Evolutionary conservation across 2,113 vertebrate genomes (phyloP).

Genomic region (Eubucco bourcierii): DNA sequence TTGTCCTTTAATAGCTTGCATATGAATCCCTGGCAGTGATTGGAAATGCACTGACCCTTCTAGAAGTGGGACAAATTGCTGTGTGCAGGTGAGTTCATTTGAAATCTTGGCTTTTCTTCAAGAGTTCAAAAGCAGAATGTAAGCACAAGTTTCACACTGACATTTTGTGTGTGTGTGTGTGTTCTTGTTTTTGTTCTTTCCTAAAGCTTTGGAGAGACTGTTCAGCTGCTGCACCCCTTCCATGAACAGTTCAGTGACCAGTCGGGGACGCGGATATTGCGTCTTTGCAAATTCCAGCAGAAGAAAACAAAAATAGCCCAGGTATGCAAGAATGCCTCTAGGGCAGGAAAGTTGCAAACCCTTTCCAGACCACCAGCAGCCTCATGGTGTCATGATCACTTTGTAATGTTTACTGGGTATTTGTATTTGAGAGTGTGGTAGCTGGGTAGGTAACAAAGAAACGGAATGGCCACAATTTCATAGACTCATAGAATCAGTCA

Average conservation of each 20-base stretch:
- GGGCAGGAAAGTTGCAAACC: not conserved
- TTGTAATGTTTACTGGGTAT: not conserved
- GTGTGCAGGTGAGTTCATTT: slow-evolving; percentile 89
- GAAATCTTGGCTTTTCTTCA: not conserved
- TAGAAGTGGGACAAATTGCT: slow-evolving; percentile 95
- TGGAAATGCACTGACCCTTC: slow-evolving; percentile 90
- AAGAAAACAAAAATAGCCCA: slow-evolving; percentile 98
- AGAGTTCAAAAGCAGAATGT: not conserved
- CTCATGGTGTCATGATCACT: not conserved
- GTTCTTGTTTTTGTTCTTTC: not conserved
- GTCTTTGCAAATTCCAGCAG: slow-evolving; percentile 95
- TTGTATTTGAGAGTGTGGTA: not conserved
- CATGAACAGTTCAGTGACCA: slow-evolving; percentile 92
- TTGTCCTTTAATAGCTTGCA: slow-evolving; percentile 83
- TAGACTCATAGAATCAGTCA: no score
- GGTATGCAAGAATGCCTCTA: slow-evolving; percentile 67
- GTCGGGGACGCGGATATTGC: slow-evolving; percentile 88
- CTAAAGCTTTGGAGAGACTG: slow-evolving; percentile 91
- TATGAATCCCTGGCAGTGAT: slow-evolving; percentile 97
- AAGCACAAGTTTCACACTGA: not conserved
- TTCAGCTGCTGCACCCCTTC: slow-evolving; percentile 94
- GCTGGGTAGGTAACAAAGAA: not conserved
- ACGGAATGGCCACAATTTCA: not conserved
- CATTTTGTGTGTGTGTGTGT: not conserved
- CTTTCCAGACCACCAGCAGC: not conserved